A percentile compares a stretch with the other conserved stretches of the same genome.
phyloP scores from a whole-genome alignment of 37 sponge, comb jelly and placozoan genomes.

The Tethya wilhelma region DNA sequence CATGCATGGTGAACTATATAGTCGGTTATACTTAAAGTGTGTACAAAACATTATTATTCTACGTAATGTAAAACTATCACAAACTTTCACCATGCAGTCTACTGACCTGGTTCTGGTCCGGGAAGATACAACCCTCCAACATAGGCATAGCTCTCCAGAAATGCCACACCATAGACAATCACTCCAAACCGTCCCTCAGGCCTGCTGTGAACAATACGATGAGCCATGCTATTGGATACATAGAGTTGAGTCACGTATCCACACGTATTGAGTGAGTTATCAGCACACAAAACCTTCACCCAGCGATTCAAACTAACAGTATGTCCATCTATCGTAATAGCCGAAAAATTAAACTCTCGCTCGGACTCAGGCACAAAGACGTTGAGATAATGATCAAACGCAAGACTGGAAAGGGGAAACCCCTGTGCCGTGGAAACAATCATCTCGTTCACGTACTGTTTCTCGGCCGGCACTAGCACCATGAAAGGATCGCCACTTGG shows the following conservation, averaged over 20 bases:
- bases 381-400: neutral
- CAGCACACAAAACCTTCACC: neutral
- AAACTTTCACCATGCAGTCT: too few species aligned
- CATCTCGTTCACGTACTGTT: conserved; percentile 21
- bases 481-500: conserved; percentile 45
- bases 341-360: neutral
- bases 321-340: neutral
- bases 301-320: neutral
- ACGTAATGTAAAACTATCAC: too few species aligned
- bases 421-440: neutral
- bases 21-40: too few species aligned
- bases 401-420: neutral
- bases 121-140: conserved; percentile 20
- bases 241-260: neutral
- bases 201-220: neutral
- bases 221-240: neutral
- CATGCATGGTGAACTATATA: too few species aligned
- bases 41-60: too few species aligned
- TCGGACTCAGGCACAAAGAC: conserved; percentile 4
- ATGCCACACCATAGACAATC: conserved; percentile 26
- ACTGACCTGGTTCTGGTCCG: too few species aligned
- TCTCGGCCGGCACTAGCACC: conserved; percentile 49
- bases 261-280: neutral
- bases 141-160: conserved; percentile 45
- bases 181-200: conserved; percentile 11